Evolutionary conservation across 64 coral and sea anemone species (phyloP).

Genomic region (Pocillopora verrucosa): DNA sequence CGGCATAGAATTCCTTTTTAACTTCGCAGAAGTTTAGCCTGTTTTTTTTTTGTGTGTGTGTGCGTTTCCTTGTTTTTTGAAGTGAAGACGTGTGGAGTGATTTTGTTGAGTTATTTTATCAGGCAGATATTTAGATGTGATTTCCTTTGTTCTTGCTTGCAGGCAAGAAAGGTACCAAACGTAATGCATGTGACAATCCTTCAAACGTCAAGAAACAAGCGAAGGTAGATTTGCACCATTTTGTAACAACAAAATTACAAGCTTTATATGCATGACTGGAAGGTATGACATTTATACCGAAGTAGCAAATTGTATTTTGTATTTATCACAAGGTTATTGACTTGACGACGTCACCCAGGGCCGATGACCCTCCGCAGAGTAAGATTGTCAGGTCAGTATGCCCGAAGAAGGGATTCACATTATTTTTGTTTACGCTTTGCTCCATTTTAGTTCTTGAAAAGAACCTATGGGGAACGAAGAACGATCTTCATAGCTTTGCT

Average conservation of each 20-base stretch:
- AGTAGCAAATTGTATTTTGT: constrained; percentile 18
- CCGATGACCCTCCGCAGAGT: constrained; percentile 40
- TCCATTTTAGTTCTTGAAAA: constrained; percentile 17
- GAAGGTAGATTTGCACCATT: constrained; percentile 18
- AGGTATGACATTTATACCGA: constrained; percentile 19
- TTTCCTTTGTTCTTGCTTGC: constrained; percentile 33
- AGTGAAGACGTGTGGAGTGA: neutral
- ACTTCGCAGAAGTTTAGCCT: constrained; percentile 1
- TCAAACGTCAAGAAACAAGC: constrained; percentile 50
- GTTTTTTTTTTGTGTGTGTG: neutral
- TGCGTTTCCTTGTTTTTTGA: constrained; percentile 20
- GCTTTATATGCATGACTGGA: constrained; percentile 29
- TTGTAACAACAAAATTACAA: constrained; percentile 25
- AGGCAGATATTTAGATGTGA: constrained; percentile 28
- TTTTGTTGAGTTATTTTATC: neutral
- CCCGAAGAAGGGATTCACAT: constrained; percentile 21
- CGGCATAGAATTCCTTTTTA: constrained; percentile 25
- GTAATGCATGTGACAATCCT: constrained; percentile 43
- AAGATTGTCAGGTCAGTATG: constrained; percentile 43
- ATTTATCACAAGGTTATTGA: constrained; percentile 36
- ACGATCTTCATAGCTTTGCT: constrained; percentile 1
- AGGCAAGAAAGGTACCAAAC: constrained; percentile 35
- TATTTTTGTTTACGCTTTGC: constrained; percentile 17
- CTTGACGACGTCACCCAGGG: constrained; percentile 51
- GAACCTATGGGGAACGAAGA: neutral